Percentiles rank a stretch among this genome's conserved stretches.
Conservation (phyloP, 2,113 vertebrate genomes). For the Cebus imitator region DNA sequence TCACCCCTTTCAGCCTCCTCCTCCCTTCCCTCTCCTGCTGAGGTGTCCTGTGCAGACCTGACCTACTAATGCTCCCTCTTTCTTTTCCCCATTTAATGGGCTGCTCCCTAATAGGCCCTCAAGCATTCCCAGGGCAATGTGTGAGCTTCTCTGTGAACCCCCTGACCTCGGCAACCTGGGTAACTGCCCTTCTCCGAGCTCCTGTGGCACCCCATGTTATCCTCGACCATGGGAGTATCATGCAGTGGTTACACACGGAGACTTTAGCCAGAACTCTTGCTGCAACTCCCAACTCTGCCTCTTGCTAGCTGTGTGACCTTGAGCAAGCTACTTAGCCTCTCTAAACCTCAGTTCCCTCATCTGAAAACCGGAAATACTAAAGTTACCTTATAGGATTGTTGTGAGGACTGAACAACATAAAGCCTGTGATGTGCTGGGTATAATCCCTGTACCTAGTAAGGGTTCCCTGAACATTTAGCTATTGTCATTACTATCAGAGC, state of each 20-base stretch:
- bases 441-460: not conserved
- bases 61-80: slow-evolving; percentile 76
- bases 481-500: not conserved
- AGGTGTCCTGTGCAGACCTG: slow-evolving; percentile 72
- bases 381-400: not conserved
- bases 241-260: not conserved
- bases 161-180: not conserved
- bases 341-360: not conserved
- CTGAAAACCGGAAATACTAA: not conserved
- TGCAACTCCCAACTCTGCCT: not conserved
- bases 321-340: not conserved
- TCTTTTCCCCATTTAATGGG: slow-evolving; percentile 16
- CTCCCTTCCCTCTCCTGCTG: slow-evolving; percentile 43
- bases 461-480: not conserved
- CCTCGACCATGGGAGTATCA: not conserved
- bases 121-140: not conserved
- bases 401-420: not conserved
- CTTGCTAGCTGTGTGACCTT: not conserved
- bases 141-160: not conserved
- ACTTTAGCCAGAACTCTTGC: not conserved
- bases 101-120: slow-evolving; percentile 12
- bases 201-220: not conserved
- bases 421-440: not conserved
- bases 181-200: not conserved
- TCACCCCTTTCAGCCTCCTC: not conserved